Evolutionary conservation across 2,113 vertebrate species (phyloP).

Genomic region (Cercopithecus mona): DNA sequence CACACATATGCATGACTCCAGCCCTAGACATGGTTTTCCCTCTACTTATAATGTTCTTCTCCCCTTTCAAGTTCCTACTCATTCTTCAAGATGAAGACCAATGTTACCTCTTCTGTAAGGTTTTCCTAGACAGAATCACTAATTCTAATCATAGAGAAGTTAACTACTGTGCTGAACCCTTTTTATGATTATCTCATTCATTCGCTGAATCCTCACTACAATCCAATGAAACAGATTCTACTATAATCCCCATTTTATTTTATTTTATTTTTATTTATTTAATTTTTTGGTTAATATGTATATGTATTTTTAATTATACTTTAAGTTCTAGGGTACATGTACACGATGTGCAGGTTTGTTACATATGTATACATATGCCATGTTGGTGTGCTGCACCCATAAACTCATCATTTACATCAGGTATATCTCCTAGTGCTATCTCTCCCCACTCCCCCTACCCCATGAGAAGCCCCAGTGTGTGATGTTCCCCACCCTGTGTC

Average conservation of each 20-base stretch:
- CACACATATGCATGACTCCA: neutral
- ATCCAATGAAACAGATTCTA: neutral
- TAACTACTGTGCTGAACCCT: neutral
- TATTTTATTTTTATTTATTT: no score
- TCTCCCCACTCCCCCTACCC: no score
- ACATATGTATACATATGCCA: no score
- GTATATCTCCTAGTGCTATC: no score
- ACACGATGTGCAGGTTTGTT: no score
- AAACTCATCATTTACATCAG: no score
- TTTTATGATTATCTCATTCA: neutral
- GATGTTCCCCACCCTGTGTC: no score
- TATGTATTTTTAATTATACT: no score
- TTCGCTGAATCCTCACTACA: neutral
- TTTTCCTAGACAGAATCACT: neutral
- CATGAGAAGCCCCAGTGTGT: no score
- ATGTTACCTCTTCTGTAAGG: neutral
- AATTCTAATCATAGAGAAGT: neutral
- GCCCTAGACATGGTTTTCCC: neutral
- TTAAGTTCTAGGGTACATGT: no score
- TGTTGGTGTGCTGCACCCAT: no score
- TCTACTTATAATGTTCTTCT: neutral
- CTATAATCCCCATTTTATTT: neutral
- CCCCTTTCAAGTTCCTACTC: neutral
- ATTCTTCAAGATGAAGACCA: slow-evolving; percentile 1
- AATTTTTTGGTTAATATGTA: no score